phyloP scores from a whole-genome alignment of 64 coral and sea anemone species.

The Platygyra sinensis region DNA sequence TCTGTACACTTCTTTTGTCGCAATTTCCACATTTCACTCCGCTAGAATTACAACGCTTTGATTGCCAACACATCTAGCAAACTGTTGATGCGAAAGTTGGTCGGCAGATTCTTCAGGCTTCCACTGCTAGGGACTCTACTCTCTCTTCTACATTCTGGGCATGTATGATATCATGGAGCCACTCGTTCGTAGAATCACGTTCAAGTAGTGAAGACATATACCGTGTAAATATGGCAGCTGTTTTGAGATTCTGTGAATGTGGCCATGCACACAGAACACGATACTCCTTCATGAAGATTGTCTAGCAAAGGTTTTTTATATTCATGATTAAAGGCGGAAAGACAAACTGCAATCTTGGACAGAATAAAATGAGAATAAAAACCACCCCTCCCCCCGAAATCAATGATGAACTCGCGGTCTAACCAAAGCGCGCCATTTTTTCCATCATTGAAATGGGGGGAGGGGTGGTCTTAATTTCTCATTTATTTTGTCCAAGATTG shows the following conservation, averaged over 20 bases:
- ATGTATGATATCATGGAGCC: not conserved
- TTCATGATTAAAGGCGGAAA: too few species aligned
- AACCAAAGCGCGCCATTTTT: too few species aligned
- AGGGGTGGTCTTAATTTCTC: too few species aligned
- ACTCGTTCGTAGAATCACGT: not conserved
- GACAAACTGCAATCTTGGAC: too few species aligned
- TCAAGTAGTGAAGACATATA: not conserved
- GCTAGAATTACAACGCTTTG: not conserved
- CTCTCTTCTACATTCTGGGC: not conserved
- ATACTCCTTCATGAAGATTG: not conserved
- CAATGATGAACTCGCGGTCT: too few species aligned
- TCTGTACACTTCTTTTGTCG: not conserved
- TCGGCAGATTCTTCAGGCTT: not conserved
- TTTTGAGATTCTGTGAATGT: not conserved
- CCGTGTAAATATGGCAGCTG: not conserved
- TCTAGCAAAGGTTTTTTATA: not conserved
- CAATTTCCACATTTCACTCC: not conserved
- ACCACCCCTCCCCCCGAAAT: too few species aligned
- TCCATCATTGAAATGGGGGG: too few species aligned
- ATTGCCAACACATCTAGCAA: not conserved
- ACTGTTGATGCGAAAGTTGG: not conserved
- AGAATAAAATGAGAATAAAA: too few species aligned
- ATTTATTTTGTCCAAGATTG: too few species aligned
- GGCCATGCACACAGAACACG: not conserved
- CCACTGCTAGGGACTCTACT: not conserved